A percentile compares a stretch with the other conserved stretches of the same genome.
Evolutionary conservation across 2,888 invertebrate species (phyloP).

Genomic region (Drosophila silvestris): DNA sequence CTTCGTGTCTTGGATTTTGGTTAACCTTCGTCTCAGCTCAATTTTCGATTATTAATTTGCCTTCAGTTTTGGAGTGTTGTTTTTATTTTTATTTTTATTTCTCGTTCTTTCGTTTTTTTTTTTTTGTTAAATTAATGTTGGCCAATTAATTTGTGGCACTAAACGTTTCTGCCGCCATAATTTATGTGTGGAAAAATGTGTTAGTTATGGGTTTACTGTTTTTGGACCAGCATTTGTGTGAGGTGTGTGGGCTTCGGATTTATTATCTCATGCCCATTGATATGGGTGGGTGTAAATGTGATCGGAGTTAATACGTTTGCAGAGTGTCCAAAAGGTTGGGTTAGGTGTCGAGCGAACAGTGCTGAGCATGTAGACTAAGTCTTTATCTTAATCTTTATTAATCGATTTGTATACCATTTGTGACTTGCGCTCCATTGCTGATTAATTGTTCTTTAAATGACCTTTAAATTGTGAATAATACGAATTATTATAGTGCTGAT

Average conservation of each 20-base stretch:
- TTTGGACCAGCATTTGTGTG: constrained; percentile 52
- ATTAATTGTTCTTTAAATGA: not conserved
- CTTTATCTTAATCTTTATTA: not conserved
- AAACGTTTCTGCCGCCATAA: constrained; percentile 65
- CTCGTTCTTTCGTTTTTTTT: not conserved
- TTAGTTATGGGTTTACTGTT: constrained; percentile 39
- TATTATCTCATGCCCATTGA: constrained; percentile 58
- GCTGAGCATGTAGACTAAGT: not conserved
- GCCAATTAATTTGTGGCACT: constrained; percentile 81
- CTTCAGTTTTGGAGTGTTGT: constrained; percentile 49
- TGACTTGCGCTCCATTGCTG: not conserved
- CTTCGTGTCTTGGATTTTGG: constrained; percentile 32
- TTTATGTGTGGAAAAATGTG: constrained; percentile 59
- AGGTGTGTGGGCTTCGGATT: constrained; percentile 57
- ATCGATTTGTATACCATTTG: not conserved
- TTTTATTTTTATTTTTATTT: constrained; percentile 19
- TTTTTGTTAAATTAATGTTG: constrained; percentile 66
- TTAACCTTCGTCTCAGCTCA: constrained; percentile 48
- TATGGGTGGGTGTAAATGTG: constrained; percentile 77
- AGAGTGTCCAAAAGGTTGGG: constrained; percentile 3
- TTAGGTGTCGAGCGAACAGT: not conserved
- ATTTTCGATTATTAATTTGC: constrained; percentile 68
- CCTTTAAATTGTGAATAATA: not conserved
- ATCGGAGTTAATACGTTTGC: constrained; percentile 42
- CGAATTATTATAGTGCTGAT: not conserved